Evolutionary conservation across 1,140 invertebrate species (phyloP).

Genomic region (Bombyx mandarina): DNA sequence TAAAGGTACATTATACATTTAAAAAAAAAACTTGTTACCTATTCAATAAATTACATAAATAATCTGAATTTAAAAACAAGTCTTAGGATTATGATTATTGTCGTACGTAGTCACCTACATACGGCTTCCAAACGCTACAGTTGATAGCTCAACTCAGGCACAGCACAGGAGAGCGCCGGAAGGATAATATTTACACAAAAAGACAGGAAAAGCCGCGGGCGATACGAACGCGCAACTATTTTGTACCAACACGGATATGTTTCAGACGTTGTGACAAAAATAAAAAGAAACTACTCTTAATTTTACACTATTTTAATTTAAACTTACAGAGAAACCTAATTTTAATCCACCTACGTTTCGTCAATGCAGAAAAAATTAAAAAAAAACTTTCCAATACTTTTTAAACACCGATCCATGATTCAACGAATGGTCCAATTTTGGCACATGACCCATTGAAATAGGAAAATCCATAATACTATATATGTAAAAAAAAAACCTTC

Average conservation of each 20-base stretch:
- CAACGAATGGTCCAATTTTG: conserved; percentile 56
- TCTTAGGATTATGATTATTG: conserved; percentile 62
- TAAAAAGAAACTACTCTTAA: not conserved
- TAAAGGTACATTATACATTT: conserved; percentile 50
- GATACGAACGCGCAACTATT: conserved; percentile 36
- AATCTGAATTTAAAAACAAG: conserved; percentile 67
- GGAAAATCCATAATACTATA: conserved; percentile 46
- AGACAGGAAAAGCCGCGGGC: conserved; percentile 40
- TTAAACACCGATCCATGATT: conserved; percentile 11
- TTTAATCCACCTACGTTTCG: conserved; percentile 33
- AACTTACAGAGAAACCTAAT: conserved; percentile 2
- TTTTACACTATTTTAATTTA: not conserved
- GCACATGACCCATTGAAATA: conserved; percentile 46
- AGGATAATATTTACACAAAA: conserved; percentile 48
- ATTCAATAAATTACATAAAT: conserved; percentile 69
- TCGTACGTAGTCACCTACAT: conserved; percentile 17
- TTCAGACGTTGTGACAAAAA: conserved; percentile 9
- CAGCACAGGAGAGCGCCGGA: conserved; percentile 4
- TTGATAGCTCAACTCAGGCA: not conserved
- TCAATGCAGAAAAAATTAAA: conserved; percentile 19
- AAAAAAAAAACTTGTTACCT: conserved; percentile 51
- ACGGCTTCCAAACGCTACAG: no score
- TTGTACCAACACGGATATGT: conserved; percentile 26
- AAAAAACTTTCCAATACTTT: conserved; percentile 17
- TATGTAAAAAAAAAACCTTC: not conserved